Base-by-base conservation (phyloP, 2,888 invertebrate genomes). In the Acholoe squamosa region DNA sequence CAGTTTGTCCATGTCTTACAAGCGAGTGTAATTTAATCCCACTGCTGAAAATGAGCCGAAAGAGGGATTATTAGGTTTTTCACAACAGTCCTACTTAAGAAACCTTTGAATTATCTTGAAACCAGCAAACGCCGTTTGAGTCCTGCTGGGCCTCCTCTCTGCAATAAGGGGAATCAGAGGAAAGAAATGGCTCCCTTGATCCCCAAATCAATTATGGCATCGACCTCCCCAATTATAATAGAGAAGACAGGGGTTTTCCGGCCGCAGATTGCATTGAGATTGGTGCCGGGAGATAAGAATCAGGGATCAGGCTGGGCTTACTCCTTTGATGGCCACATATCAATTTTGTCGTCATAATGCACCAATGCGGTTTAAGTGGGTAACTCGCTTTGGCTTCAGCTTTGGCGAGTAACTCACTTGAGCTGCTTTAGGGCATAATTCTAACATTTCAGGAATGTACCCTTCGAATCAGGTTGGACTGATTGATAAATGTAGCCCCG, bases 211-310 rank as follows among this genome's bases (percentile, higher is more conserved):
- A 71, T 71, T 71, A 71, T 28, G 25, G 25, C 1, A 25, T 71
- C 71, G 28, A 71, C 28, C 71, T 71, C 3, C 28, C 71, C 71
- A 71, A 71, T 71, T 71, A 71, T 71, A 71, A 71, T 71, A 71
- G 71, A 25, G 71, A 71, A 25, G 31, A 22, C 25, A 25, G 28
- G 25, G 25, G 25, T 71, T 71, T 71, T 71, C 25, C 61, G 3
- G 19, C n/a, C 61, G 19, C 61, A n/a, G 61, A 61, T 61, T 19
- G 61, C 61, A 3, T 61, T 61, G n/a, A 61, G 14, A 61, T 61
- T 19, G 61, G n/a, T 12, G 61, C 61, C 14, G 61, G 22, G 61
- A 61, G 61, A 61, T 61, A 61, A 19, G n/a, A 61, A 61, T 61
- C 61, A n/a, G n/a, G n/a, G 5, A 61, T 61, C 61, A 61, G 61